These are phyloP conservation scores for Ganaspis brasiliensis DNA, from an alignment of 2,888 invertebrate genomes.

Conservation along the genomic window DNA sequence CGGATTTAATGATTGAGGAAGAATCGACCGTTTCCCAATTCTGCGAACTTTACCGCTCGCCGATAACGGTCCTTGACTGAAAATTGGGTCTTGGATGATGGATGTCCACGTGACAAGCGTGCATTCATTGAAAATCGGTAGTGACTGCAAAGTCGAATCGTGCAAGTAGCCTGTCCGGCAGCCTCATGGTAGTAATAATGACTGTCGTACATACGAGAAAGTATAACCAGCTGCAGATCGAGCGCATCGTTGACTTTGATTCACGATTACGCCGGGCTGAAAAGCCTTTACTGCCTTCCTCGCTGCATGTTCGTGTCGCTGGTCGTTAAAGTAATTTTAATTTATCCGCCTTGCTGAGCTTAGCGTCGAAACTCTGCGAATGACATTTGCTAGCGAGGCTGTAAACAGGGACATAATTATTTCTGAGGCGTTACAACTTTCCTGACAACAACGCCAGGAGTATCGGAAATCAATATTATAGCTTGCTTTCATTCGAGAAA, in stretches of 20 bases:
- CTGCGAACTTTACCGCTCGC: not conserved
- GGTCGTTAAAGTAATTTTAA: slow-evolving; percentile 38
- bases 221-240: slow-evolving; percentile 42
- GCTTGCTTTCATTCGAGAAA: too few relatives aligned
- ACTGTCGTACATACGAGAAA: slow-evolving; percentile 42
- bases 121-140: slow-evolving; percentile 34
- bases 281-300: slow-evolving; percentile 34
- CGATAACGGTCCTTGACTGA: slow-evolving; percentile 17
- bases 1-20: slow-evolving; percentile 6
- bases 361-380: slow-evolving; percentile 20
- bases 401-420: not conserved
- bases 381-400: slow-evolving; percentile 13
- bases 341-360: slow-evolving; percentile 18
- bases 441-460: not conserved
- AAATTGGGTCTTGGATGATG: slow-evolving; percentile 33
- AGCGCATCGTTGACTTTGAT: slow-evolving; percentile 39
- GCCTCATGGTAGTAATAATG: slow-evolving; percentile 43
- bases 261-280: slow-evolving; percentile 36
- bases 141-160: slow-evolving; percentile 13
- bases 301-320: slow-evolving; percentile 21
- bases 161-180: slow-evolving; percentile 19
- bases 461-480: not conserved
- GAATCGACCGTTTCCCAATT: slow-evolving; percentile 32
- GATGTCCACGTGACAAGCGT: slow-evolving; percentile 16
- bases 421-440: slow-evolving; percentile 5